Percentiles rank a stretch among this genome's conserved stretches.
phyloP scores from a whole-genome alignment of 1,140 invertebrate species.

The Ctenoplectra terminalis region DNA sequence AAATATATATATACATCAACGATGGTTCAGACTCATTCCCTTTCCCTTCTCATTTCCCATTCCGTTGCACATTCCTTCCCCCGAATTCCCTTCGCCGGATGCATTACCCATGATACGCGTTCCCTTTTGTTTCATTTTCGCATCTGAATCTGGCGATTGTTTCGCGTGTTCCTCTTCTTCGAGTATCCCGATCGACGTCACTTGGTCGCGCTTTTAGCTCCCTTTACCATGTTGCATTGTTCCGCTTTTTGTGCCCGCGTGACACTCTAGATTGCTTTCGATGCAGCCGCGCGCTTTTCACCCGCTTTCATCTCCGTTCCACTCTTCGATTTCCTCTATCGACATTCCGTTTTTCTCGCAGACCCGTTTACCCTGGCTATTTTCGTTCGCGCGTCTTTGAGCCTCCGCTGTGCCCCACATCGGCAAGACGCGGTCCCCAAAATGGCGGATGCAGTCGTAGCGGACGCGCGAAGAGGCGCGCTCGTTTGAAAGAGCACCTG shows the following conservation, averaged over 20 bases:
- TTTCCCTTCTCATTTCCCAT: background rate
- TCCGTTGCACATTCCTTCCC: background rate
- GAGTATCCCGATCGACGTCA: slow-evolving; percentile 8
- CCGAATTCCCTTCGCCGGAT: background rate
- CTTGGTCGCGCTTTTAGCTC: slow-evolving; percentile 8
- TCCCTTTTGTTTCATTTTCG: slow-evolving; percentile 18
- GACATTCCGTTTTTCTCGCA: slow-evolving; percentile 28
- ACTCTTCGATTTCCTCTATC: slow-evolving; percentile 12
- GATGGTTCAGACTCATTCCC: background rate
- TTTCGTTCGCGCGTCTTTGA: slow-evolving; percentile 23
- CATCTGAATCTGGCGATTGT: slow-evolving; percentile 31
- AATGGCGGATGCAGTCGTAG: background rate
- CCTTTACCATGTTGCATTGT: slow-evolving; percentile 49
- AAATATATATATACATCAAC: too few relatives aligned
- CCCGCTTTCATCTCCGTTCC: too few relatives aligned
- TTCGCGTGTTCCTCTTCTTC: slow-evolving; percentile 10
- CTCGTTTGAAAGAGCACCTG: too few relatives aligned
- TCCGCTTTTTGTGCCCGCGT: slow-evolving; percentile 34
- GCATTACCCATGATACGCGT: background rate
- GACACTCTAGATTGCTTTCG: slow-evolving; percentile 46
- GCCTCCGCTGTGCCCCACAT: background rate
- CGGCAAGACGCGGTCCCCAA: background rate
- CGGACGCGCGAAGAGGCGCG: background rate
- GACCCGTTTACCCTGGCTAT: slow-evolving; percentile 3
- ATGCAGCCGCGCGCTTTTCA: background rate